Conservation (phyloP, 53 echinoderm and acorn worm species). For the Zoroaster sp. region DNA sequence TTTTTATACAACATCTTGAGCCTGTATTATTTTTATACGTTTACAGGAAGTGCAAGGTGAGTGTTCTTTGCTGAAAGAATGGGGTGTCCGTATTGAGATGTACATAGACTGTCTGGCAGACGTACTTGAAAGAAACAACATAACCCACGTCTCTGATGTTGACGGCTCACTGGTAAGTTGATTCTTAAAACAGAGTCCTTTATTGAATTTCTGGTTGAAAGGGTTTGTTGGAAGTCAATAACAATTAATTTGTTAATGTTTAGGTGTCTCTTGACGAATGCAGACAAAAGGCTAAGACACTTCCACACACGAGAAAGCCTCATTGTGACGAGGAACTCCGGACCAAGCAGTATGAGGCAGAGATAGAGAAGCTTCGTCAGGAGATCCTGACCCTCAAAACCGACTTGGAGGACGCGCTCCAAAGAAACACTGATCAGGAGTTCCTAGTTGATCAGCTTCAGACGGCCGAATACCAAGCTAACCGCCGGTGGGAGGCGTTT, state of each 20-base stretch:
- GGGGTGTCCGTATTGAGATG: slow-evolving; percentile 25
- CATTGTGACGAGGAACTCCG: slow-evolving; percentile 33
- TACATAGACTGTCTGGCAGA: slow-evolving; percentile 36
- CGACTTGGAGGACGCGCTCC: neutral
- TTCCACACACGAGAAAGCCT: slow-evolving; percentile 23
- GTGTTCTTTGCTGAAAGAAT: slow-evolving; percentile 22
- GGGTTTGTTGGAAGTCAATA: neutral
- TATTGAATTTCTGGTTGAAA: neutral
- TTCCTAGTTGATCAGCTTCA: slow-evolving; percentile 9
- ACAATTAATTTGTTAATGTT: neutral
- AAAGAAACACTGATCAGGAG: slow-evolving; percentile 26
- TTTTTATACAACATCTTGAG: too few relatives aligned
- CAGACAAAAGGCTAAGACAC: slow-evolving; percentile 40
- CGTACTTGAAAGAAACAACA: neutral
- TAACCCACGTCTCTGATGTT: slow-evolving; percentile 33
- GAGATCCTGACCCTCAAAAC: slow-evolving; percentile 12
- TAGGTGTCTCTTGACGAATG: slow-evolving; percentile 45
- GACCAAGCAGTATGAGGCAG: slow-evolving; percentile 45
- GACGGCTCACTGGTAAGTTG: slow-evolving; percentile 37
- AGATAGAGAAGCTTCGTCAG: slow-evolving; percentile 39
- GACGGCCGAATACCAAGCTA: slow-evolving; percentile 47
- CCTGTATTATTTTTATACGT: too few relatives aligned
- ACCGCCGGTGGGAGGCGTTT: slow-evolving; percentile 43
- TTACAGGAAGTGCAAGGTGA: slow-evolving; percentile 12
- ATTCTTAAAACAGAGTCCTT: neutral